Evolutionary conservation across 2,797 vertebrate species (phyloP).

Genomic region (Huso huso): DNA sequence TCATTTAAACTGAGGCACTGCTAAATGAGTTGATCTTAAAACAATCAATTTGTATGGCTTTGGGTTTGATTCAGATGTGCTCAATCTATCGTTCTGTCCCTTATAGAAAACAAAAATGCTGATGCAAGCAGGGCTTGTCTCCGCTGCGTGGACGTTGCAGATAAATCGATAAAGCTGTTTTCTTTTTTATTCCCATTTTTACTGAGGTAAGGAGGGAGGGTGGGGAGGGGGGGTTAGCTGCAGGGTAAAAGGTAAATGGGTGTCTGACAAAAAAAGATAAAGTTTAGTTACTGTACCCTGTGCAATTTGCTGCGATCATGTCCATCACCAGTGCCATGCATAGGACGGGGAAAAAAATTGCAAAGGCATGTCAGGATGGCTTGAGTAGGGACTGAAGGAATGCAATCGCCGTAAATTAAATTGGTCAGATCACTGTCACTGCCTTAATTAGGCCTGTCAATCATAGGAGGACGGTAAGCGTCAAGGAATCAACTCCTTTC

Average conservation of each 20-base stretch:
- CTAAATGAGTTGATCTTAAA: conserved; percentile 48
- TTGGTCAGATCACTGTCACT: conserved; percentile 36
- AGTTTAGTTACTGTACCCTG: conserved; percentile 27
- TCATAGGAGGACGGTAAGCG: conserved; percentile 30
- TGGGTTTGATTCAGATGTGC: conserved; percentile 33
- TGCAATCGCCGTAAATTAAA: conserved; percentile 36
- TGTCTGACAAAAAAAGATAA: conserved; percentile 28
- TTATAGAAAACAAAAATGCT: conserved; percentile 32
- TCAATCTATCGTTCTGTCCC: conserved; percentile 33
- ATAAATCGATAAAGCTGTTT: conserved; percentile 38
- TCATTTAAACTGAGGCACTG: conserved; percentile 48
- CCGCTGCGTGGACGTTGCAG: conserved; percentile 35
- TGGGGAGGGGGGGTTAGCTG: conserved; percentile 6
- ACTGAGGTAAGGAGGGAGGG: conserved; percentile 23
- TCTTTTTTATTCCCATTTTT: conserved; percentile 25
- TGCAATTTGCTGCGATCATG: conserved; percentile 20
- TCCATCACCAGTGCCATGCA: conserved; percentile 21
- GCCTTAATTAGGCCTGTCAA: conserved; percentile 48
- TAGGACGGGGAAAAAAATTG: conserved; percentile 9
- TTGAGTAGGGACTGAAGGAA: conserved; percentile 16
- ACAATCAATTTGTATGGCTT: conserved; percentile 30
- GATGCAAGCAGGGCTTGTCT: conserved; percentile 33
- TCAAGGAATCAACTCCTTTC: conserved; percentile 30
- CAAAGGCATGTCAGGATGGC: conserved; percentile 24
- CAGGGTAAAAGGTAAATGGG: conserved; percentile 32